A percentile compares a stretch with the other conserved stretches of the same genome.
These are phyloP conservation scores for Aplodontia rufa DNA, from an alignment of 2,113 vertebrate genomes.

Conservation along the genomic window DNA sequence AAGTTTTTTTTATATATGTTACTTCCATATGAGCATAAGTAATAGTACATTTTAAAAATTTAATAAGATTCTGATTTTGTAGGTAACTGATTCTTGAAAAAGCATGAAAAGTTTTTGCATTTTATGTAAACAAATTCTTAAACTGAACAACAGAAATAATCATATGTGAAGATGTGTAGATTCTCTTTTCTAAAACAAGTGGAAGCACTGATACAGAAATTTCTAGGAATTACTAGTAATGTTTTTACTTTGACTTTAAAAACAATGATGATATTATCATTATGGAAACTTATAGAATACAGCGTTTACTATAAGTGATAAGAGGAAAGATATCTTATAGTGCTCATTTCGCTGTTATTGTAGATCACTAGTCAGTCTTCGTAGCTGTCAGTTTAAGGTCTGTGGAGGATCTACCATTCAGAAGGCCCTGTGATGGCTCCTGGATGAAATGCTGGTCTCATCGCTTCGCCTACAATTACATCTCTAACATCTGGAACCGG, in stretches of 20 bases:
- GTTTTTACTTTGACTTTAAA: not conserved
- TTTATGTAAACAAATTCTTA: constrained; percentile 9
- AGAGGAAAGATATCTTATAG: not conserved
- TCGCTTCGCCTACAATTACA: not conserved
- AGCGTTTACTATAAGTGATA: not conserved
- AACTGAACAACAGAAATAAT: not conserved
- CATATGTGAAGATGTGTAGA: not conserved
- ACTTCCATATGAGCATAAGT: not conserved
- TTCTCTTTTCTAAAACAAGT: constrained; percentile 32
- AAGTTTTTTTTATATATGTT: not conserved
- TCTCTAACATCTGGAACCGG: not conserved
- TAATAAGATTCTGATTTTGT: not conserved
- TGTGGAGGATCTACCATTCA: not conserved
- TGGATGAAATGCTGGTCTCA: not conserved
- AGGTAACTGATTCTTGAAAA: not conserved
- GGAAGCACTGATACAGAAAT: not conserved
- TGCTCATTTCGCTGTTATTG: not conserved
- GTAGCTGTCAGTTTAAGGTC: not conserved
- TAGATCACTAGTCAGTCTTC: not conserved
- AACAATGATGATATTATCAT: not conserved
- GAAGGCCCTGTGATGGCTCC: not conserved
- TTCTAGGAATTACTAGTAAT: not conserved
- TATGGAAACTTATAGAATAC: not conserved
- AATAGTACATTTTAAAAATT: not conserved
- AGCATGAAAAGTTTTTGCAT: not conserved